Evolutionary conservation across 2,888 invertebrate genomes (phyloP), one percentile per base, ranked within the genome.

Genomic region (Pachydiplax longipennis): DNA sequence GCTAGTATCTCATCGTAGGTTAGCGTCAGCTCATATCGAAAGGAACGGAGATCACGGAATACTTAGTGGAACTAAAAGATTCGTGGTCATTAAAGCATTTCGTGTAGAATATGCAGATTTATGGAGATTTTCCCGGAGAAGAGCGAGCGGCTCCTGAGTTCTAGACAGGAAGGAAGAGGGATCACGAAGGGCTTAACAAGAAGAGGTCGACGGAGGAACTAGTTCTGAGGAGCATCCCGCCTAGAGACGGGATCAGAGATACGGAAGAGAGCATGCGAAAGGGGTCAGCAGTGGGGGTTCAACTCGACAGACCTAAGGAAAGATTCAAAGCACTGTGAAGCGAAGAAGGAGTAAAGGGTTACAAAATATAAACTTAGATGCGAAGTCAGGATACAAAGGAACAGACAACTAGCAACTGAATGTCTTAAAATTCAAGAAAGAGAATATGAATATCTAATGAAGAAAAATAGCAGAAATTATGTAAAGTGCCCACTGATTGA

Each of bases 91-190:
- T 73, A 73, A 73, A 25, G 73, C n/a, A 87, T 61, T 61, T 65
- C 37, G 61, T n/a, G 5, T 35, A n/a, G 61, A 61, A 37, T 87
- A 87, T 87, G 87, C 87, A 65, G 61, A 87, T 87, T 87, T 87
- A 87, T 87, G 87, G 87, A 87, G 87, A 61, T 87, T 87, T 13
- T 10, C 13, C 12, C 6, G 15, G 8, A 37, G 37, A 31, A 44
- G 44, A 13, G 15, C 83, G 25, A 37, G 80, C 8, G 31, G 40
- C 31, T 80, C 25, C 12, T 48, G 58, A 65, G 65, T n/a, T 18
- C 35, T 35, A 22, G 35, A 58, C 35, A n/a, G 83, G 58, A 22
- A 65, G 87, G 37, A 35, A 83, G 40, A 37, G 61, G 31, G 73
- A 73, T 73, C 73, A 73, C 73, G 73, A 73, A 22, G 31, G 31